These are phyloP conservation scores for Blomia tropicalis DNA, from an alignment of 2,888 invertebrate genomes.

Conservation along the genomic window DNA sequence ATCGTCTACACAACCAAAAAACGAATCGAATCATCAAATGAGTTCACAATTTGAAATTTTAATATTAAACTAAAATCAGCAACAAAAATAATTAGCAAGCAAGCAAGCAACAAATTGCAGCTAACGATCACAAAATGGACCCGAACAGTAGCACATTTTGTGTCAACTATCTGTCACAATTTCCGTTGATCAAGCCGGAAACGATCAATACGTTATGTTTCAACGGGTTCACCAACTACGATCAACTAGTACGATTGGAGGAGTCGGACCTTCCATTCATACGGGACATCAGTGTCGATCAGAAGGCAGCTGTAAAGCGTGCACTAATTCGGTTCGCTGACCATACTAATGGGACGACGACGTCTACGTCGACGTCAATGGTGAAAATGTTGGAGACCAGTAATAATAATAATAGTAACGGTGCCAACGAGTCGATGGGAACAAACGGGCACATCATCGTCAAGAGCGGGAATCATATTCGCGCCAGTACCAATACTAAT, in stretches of 20 bases:
- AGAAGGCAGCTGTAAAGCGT: slow-evolving; percentile 4
- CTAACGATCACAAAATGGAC: neutral
- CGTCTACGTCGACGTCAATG: neutral
- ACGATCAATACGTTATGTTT: slow-evolving; percentile 9
- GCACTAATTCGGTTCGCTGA: slow-evolving; percentile 9
- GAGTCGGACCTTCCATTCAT: slow-evolving; percentile 8
- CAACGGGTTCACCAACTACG: neutral
- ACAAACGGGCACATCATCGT: neutral
- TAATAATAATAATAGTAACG: neutral
- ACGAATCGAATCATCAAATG: too few species aligned
- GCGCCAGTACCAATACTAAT: neutral
- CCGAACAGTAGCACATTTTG: slow-evolving; percentile 14
- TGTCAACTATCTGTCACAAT: neutral
- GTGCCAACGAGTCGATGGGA: neutral
- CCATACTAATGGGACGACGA: neutral
- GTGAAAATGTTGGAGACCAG: neutral
- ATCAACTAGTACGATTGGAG: neutral
- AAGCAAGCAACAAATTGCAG: too few species aligned
- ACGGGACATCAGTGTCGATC: neutral
- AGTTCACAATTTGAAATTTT: too few species aligned
- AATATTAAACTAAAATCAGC: too few species aligned
- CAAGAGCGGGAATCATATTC: neutral
- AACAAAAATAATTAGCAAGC: too few species aligned
- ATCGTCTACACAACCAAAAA: too few species aligned
- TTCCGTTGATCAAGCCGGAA: slow-evolving; percentile 9